Conservation (phyloP, 2,888 invertebrate species). For the Cryptus armator region DNA sequence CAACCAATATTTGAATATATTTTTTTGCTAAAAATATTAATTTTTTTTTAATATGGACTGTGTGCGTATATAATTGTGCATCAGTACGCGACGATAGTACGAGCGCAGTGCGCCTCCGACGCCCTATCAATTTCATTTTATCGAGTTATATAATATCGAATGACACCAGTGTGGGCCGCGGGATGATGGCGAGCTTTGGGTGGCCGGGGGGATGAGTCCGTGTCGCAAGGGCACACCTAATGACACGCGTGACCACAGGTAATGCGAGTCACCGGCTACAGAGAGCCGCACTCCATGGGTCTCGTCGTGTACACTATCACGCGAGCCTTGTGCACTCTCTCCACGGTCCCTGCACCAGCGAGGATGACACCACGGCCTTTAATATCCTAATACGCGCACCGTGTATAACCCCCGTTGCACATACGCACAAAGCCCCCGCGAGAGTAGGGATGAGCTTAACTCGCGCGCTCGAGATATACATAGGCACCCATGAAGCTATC, state of each 20-base stretch:
- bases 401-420: neutral
- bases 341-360: conserved; percentile 6
- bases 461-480: conserved; percentile 65
- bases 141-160: conserved; percentile 76
- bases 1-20: neutral
- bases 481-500: conserved; percentile 77
- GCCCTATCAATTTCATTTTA: conserved; percentile 77
- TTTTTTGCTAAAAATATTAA: neutral
- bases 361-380: conserved; percentile 51
- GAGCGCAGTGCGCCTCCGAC: conserved; percentile 67
- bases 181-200: conserved; percentile 48
- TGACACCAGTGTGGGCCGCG: conserved; percentile 69
- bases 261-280: conserved; percentile 77
- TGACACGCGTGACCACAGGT: conserved; percentile 82
- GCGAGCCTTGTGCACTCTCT: conserved; percentile 31
- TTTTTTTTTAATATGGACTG: neutral
- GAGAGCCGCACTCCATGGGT: conserved; percentile 60
- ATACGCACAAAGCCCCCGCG: conserved; percentile 57
- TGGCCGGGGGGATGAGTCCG: conserved; percentile 21
- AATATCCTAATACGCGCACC: conserved; percentile 33
- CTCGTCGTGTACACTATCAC: conserved; percentile 10
- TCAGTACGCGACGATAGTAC: conserved; percentile 34
- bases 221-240: conserved; percentile 75
- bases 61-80: neutral
- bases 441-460: conserved; percentile 66